Evolutionary conservation across 2,113 vertebrate species (phyloP).

Genomic region (Gopherus flavomarginatus): DNA sequence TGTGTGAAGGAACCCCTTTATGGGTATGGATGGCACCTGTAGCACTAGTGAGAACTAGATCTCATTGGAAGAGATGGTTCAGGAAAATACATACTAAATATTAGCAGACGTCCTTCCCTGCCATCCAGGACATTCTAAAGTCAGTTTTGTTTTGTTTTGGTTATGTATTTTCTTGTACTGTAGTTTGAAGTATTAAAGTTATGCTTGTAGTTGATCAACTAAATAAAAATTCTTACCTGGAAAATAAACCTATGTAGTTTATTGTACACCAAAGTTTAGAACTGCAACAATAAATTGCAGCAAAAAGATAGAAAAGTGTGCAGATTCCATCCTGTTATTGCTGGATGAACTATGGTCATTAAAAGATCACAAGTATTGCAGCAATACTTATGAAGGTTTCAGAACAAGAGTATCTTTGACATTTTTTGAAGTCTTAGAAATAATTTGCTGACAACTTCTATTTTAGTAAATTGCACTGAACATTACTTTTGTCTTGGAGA

Average conservation of each 20-base stretch:
- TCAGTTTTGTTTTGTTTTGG: too few relatives aligned
- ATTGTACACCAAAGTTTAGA: not conserved
- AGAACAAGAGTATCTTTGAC: not conserved
- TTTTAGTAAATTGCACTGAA: not conserved
- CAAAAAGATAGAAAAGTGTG: not conserved
- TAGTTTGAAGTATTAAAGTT: not conserved
- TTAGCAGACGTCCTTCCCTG: not conserved
- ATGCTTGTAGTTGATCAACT: not conserved
- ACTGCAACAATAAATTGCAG: not conserved
- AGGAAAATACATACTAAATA: not conserved
- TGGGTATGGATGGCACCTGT: too few relatives aligned
- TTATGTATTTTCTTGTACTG: not conserved
- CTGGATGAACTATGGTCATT: not conserved
- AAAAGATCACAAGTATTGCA: not conserved
- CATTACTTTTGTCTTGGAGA: not conserved
- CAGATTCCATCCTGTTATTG: not conserved
- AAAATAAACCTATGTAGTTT: not conserved
- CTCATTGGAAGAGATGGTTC: not conserved
- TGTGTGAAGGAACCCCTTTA: too few relatives aligned
- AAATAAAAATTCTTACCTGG: not conserved
- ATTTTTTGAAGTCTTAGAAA: not conserved
- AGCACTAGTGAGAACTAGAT: not conserved
- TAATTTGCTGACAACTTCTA: not conserved
- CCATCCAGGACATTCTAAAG: too few relatives aligned
- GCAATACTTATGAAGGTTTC: not conserved